A percentile compares a stretch with the other conserved stretches of the same genome.
Evolutionary conservation across 2,888 invertebrate genomes (phyloP).

Genomic region (Conus canariensis): DNA sequence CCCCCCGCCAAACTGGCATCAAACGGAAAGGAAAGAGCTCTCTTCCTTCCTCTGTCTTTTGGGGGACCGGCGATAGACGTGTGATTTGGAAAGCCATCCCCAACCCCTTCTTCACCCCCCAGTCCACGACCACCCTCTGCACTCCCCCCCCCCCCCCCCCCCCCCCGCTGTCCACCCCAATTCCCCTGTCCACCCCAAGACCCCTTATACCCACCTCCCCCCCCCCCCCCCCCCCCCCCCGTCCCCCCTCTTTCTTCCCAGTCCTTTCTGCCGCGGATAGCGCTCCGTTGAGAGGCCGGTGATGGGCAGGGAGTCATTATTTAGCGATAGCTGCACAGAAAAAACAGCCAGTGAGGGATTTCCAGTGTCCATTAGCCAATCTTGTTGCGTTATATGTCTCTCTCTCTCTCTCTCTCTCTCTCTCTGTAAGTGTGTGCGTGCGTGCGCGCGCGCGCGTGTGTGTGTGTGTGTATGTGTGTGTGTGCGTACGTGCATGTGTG

Average conservation of each 20-base stretch:
- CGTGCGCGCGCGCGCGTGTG: background rate
- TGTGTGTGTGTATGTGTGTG: background rate
- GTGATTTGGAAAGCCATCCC: no score
- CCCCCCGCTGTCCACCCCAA: no score
- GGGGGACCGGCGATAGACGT: background rate
- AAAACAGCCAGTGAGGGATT: no score
- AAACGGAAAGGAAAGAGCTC: slow-evolving; percentile 20
- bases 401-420: background rate
- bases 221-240: background rate
- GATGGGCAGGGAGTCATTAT: background rate
- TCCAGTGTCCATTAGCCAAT: no score
- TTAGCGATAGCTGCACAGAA: background rate
- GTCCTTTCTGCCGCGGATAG: background rate
- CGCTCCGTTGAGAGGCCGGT: no score
- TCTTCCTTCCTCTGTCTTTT: slow-evolving; percentile 9
- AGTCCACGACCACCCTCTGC: no score
- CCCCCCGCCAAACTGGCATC: background rate
- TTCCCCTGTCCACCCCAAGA: no score
- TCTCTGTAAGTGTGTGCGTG: background rate
- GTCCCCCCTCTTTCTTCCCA: background rate
- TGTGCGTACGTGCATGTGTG: background rate
- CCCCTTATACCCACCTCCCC: background rate
- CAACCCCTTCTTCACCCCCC: no score
- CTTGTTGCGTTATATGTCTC: background rate
- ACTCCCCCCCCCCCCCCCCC: no score